phyloP scores from a whole-genome alignment of 2,888 invertebrate species.

The Hybos culiciformis region DNA sequence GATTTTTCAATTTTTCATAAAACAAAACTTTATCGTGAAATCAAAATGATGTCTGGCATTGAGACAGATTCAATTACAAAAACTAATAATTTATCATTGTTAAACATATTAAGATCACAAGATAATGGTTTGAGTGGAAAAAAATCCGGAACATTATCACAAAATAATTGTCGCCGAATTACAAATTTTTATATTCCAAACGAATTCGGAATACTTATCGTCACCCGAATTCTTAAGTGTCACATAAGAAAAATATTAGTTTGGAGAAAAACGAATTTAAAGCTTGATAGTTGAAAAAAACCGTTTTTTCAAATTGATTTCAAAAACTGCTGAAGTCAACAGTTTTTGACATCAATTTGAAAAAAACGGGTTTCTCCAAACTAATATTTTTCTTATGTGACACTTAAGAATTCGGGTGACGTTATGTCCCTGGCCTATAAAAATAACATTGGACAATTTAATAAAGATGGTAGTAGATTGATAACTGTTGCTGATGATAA shows the following conservation, averaged over 20 bases:
- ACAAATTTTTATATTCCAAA: slow-evolving; percentile 50
- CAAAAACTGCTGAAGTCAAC: too few species aligned
- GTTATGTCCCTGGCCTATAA: slow-evolving; percentile 37
- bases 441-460: slow-evolving; percentile 61
- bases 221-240: too few species aligned
- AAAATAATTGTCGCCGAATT: slow-evolving; percentile 42
- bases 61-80: slow-evolving; percentile 20
- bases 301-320: too few species aligned
- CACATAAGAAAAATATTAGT: too few species aligned
- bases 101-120: slow-evolving; percentile 26
- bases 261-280: too few species aligned
- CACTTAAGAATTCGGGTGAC: too few species aligned
- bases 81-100: slow-evolving; percentile 27
- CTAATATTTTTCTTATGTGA: too few species aligned
- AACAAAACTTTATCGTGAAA: slow-evolving; percentile 29
- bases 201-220: slow-evolving; percentile 27
- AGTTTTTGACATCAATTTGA: too few species aligned
- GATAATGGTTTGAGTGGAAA: slow-evolving; percentile 28
- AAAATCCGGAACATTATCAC: slow-evolving; percentile 29
- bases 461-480: slow-evolving; percentile 54
- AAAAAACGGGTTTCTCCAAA: too few species aligned
- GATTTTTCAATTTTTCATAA: slow-evolving; percentile 30
- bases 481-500: slow-evolving; percentile 67
- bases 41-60: slow-evolving; percentile 24
- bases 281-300: too few species aligned